A percentile compares a stretch with the other conserved stretches of the same genome.
phyloP scores from a whole-genome alignment of 2,888 invertebrate genomes.

The Limnephilus marmoratus region DNA sequence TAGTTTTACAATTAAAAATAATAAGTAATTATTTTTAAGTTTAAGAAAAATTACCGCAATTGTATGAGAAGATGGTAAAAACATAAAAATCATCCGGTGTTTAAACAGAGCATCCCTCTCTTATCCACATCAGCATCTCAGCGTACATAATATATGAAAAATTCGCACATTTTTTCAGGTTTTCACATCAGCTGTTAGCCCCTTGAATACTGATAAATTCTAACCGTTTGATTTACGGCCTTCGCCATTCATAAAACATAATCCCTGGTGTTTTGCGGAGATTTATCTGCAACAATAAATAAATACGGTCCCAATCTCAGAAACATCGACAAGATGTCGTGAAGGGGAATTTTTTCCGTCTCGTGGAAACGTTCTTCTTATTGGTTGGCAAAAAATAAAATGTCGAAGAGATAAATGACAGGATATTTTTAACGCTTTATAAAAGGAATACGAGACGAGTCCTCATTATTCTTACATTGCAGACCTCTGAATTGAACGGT shows the following conservation, averaged over 20 bases:
- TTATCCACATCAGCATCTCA: background rate
- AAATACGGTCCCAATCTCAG: conserved; percentile 24
- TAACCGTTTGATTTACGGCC: conserved; percentile 4
- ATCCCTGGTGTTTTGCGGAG: conserved; percentile 13
- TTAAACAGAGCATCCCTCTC: background rate
- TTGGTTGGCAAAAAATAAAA: conserved; percentile 24
- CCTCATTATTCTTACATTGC: background rate
- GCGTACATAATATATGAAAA: background rate
- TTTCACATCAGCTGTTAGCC: background rate
- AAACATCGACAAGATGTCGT: conserved; percentile 12
- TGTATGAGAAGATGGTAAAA: too few species aligned
- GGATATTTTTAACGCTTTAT: conserved; percentile 23
- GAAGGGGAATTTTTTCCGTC: background rate
- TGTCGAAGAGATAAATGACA: conserved; percentile 31
- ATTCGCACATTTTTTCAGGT: background rate
- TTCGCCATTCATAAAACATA: conserved; percentile 15
- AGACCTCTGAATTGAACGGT: background rate
- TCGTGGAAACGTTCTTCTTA: background rate
- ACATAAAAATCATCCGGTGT: background rate
- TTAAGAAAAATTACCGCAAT: too few species aligned
- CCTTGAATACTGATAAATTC: conserved; percentile 3
- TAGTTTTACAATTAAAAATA: too few species aligned
- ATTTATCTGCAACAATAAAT: conserved; percentile 35
- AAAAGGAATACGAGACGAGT: background rate
- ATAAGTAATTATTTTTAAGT: too few species aligned